phyloP scores from a whole-genome alignment of 2,888 invertebrate genomes.

The Actias luna region DNA sequence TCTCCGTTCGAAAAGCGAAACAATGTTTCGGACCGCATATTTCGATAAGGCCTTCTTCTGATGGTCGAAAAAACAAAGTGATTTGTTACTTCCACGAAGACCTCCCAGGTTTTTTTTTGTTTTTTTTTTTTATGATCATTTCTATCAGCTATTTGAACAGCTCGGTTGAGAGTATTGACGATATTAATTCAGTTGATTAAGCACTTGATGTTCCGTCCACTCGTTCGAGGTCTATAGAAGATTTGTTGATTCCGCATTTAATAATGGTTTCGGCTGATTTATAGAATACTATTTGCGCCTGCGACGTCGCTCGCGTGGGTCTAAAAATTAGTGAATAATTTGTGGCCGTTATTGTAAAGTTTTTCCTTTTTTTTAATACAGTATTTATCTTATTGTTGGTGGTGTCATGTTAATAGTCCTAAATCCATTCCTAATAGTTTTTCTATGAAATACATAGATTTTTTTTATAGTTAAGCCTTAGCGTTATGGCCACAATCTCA shows the following conservation, averaged over 20 bases:
- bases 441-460: no score
- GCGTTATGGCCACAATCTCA: no score
- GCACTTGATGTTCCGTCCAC: neutral
- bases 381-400: no score
- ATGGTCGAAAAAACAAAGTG: slow-evolving; percentile 55
- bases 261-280: neutral
- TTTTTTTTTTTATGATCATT: no score
- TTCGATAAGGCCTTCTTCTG: slow-evolving; percentile 36
- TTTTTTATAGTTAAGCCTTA: no score
- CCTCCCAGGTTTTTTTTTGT: slow-evolving; percentile 50
- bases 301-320: no score
- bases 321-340: no score
- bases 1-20: slow-evolving; percentile 42
- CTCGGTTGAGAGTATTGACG: neutral
- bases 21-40: slow-evolving; percentile 42
- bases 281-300: no score
- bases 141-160: neutral
- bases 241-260: neutral
- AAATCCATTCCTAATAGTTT: no score
- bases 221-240: neutral
- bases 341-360: no score
- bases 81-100: slow-evolving; percentile 68
- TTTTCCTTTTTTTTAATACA: no score
- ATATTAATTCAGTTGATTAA: neutral
- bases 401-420: no score